phyloP scores from a whole-genome alignment of 2,888 invertebrate species.

The Andrena trimmerana region DNA sequence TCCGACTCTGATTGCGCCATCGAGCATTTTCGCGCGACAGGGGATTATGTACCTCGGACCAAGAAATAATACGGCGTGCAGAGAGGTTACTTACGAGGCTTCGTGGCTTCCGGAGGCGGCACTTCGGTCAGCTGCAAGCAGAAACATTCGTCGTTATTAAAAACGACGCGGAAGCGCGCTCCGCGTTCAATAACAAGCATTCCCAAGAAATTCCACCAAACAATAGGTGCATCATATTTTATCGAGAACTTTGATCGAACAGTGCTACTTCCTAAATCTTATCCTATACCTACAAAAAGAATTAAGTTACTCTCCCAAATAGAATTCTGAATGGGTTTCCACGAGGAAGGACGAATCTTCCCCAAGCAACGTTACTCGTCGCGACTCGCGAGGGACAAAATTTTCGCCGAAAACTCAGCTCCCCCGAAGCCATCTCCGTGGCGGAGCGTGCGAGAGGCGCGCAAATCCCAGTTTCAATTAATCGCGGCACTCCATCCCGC shows the following conservation, averaged over 20 bases:
- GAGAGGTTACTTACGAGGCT: slow-evolving; percentile 84
- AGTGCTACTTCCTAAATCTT: too few relatives aligned
- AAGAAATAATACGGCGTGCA: neutral
- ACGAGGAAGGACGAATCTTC: neutral
- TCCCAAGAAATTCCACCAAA: too few relatives aligned
- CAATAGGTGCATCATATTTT: too few relatives aligned
- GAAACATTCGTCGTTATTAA: slow-evolving; percentile 22
- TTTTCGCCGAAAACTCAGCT: neutral
- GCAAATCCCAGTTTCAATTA: slow-evolving; percentile 9
- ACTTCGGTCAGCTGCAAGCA: slow-evolving; percentile 85
- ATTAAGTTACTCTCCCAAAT: neutral
- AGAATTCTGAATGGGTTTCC: neutral
- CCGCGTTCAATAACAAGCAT: too few relatives aligned
- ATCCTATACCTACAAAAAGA: too few relatives aligned
- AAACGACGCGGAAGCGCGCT: neutral
- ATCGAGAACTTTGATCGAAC: too few relatives aligned
- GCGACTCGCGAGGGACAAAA: neutral
- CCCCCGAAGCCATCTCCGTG: neutral
- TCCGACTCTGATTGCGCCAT: slow-evolving; percentile 47
- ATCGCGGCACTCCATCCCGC: neutral
- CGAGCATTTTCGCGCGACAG: slow-evolving; percentile 48
- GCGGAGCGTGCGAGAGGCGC: neutral
- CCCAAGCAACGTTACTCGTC: neutral
- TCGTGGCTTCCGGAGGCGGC: slow-evolving; percentile 81
- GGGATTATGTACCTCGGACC: slow-evolving; percentile 31